Evolutionary conservation across 2,113 vertebrate species (phyloP), one percentile per base, ranked within the genome.

Genomic region (Crotalus viridis): DNA sequence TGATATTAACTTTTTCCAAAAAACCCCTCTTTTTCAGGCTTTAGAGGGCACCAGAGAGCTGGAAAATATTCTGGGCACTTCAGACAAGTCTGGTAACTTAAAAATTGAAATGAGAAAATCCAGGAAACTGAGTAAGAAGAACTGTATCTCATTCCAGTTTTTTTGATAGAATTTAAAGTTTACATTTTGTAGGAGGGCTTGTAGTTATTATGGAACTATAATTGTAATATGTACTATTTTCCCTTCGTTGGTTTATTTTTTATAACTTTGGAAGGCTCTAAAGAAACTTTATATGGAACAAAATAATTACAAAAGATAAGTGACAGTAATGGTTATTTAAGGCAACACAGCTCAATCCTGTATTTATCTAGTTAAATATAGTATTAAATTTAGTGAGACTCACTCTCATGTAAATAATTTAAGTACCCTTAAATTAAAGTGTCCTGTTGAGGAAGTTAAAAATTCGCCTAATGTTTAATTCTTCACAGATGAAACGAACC

Each of bases 21-120:
- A 86, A 64, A 10, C 12, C 13, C 95, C 87, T 0, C 59, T 43
- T 59, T 97, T 97, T 95, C 92, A 98, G 98, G 97, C 99, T 98
- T 97, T 98, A 98, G 98, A 98, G 98, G 98, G 98, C 98, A 99
- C 97, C 94, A 98, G 97, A 97, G 98, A 99, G 98, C 98, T 99
- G 97, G 98, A 96, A 95, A 97, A 94, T 59, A 93, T 98, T 89
- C 28, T 97, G 7, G 96, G 97, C 4, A 87, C 93, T 92, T 94
- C 94, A 0, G 61, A 59, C 87, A 88, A 89, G 0, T 88, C 96
- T 46, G 51, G 95, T 87, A 52, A 93, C 91, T 96, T 98, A 94
- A 95, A 95, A 57, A 94, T 89, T 87, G 98, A 99, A 91, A 87
- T 98, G 85, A 92, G 95, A 95, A 98, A 97, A 96, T 97, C 97